These are phyloP conservation scores for Cataglyphis rosenhaueri DNA, from an alignment of 2,888 invertebrate species.

Conservation along the genomic window DNA sequence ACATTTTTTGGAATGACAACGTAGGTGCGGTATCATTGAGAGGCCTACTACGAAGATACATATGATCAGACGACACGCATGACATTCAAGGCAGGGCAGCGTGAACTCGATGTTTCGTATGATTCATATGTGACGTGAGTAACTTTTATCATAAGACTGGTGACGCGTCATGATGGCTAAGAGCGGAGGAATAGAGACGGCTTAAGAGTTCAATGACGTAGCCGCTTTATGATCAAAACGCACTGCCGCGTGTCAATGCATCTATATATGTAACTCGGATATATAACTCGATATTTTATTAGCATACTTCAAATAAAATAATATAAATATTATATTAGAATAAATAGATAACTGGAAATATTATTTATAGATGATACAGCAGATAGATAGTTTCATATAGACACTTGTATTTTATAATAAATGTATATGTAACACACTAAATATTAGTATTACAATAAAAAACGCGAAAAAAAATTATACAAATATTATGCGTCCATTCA, in stretches of 20 bases:
- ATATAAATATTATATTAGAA: neutral
- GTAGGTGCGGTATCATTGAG: slow-evolving; percentile 1
- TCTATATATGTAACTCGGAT: neutral
- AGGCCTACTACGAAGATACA: slow-evolving; percentile 8
- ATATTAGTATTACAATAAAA: neutral
- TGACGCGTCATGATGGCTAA: neutral
- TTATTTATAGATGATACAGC: neutral
- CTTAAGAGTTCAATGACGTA: slow-evolving; percentile 37
- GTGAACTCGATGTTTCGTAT: slow-evolving; percentile 22
- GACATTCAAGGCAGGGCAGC: neutral
- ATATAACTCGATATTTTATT: neutral
- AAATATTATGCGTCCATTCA: neutral
- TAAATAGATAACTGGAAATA: neutral
- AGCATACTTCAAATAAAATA: neutral
- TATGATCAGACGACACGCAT: slow-evolving; percentile 35
- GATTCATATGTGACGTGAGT: slow-evolving; percentile 41
- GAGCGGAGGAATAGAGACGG: slow-evolving; percentile 7
- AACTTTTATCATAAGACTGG: slow-evolving; percentile 35
- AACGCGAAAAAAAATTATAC: neutral
- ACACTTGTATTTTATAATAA: neutral
- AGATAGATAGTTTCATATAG: neutral
- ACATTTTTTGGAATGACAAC: neutral
- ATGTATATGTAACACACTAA: neutral
- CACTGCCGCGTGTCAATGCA: neutral
- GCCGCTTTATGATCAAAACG: slow-evolving; percentile 23